Conservation (phyloP, 2,113 vertebrate species). For the Columba livia region DNA sequence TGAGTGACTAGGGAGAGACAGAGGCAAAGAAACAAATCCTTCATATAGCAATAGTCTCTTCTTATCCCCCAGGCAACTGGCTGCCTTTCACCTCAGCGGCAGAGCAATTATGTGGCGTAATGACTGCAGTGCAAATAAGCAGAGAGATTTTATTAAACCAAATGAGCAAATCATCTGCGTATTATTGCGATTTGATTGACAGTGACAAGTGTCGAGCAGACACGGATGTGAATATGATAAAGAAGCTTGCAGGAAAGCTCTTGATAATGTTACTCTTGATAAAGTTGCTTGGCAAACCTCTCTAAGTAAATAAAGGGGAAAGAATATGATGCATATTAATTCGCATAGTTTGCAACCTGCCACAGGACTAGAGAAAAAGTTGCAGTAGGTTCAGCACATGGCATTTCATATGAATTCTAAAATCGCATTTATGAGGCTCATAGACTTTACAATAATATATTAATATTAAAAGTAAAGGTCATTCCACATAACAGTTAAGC, state of each 20-base stretch:
- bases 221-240: constrained; percentile 91
- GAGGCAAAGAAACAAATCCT: constrained; percentile 87
- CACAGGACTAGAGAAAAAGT: constrained; percentile 58
- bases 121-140: constrained; percentile 98
- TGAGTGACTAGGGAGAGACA: constrained; percentile 92
- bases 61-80: constrained; percentile 94
- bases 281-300: constrained; percentile 91
- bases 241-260: constrained; percentile 92
- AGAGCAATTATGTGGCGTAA: constrained; percentile 97
- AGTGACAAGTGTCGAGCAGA: constrained; percentile 95
- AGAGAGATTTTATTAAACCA: constrained; percentile 99
- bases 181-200: constrained; percentile 99
- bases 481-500: constrained; percentile 90
- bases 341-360: constrained; percentile 77
- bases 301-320: constrained; percentile 86
- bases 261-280: constrained; percentile 97
- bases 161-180: constrained; percentile 99
- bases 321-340: constrained; percentile 90
- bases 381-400: constrained; percentile 78
- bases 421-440: constrained; percentile 88
- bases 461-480: constrained; percentile 99
- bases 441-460: constrained; percentile 92
- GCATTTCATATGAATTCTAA: constrained; percentile 94
- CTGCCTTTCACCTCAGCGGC: constrained; percentile 91
- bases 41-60: constrained; percentile 92